Evolutionary conservation across 2,113 vertebrate genomes (phyloP).

Genomic region (Pristiophorus japonicus): DNA sequence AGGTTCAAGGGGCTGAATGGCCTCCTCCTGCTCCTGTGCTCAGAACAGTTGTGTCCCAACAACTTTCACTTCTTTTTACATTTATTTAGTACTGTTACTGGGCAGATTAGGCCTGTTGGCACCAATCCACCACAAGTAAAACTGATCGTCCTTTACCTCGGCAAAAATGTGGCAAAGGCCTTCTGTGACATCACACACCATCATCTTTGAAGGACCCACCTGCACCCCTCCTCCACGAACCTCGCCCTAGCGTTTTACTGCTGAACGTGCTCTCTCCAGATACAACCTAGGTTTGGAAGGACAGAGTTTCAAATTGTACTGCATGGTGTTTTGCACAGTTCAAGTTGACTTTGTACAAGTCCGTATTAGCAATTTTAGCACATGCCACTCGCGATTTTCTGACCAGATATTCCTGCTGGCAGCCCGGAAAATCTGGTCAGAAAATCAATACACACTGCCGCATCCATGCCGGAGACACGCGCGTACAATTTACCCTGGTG

Average conservation of each 20-base stretch:
- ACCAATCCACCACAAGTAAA: background rate
- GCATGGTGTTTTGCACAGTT: background rate
- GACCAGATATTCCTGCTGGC: background rate
- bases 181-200: background rate
- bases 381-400: too few species aligned
- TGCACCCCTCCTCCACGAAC: background rate
- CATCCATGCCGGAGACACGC: too few species aligned
- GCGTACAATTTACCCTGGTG: background rate
- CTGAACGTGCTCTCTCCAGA: background rate
- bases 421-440: too few species aligned
- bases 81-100: background rate
- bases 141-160: background rate
- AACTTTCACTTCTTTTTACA: background rate
- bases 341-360: background rate
- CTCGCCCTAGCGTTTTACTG: background rate
- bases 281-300: background rate
- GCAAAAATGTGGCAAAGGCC: background rate
- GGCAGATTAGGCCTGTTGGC: background rate
- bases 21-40: too few species aligned
- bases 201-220: background rate
- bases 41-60: background rate
- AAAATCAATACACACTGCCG: too few species aligned
- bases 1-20: too few species aligned
- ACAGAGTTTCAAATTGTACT: too few species aligned
- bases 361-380: background rate